Evolutionary conservation across 2,888 invertebrate species (phyloP).

Genomic region (Pharmacophagus antenor): DNA sequence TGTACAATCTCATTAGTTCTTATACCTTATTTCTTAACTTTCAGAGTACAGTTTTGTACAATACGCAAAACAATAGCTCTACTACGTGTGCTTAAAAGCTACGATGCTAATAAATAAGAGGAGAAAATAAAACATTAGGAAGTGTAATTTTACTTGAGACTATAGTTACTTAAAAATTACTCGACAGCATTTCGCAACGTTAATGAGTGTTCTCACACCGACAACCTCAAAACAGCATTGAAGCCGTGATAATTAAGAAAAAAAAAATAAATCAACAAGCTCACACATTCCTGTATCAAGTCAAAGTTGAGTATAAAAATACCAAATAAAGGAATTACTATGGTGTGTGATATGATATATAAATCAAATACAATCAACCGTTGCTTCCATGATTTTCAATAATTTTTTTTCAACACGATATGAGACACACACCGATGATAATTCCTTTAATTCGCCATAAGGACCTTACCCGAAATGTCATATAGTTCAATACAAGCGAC

Average conservation of each 20-base stretch:
- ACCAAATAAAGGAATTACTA: slow-evolving; percentile 54
- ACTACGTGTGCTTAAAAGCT: slow-evolving; percentile 64
- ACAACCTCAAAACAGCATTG: slow-evolving; percentile 47
- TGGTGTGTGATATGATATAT: slow-evolving; percentile 40
- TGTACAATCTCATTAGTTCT: slow-evolving; percentile 48
- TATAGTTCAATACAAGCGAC: slow-evolving; percentile 33
- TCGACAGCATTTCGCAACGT: slow-evolving; percentile 39
- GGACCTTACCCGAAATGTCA: slow-evolving; percentile 55
- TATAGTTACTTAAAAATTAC: slow-evolving; percentile 52
- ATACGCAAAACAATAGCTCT: slow-evolving; percentile 64
- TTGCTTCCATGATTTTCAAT: background rate
- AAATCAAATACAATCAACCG: no score
- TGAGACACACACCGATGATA: slow-evolving; percentile 41
- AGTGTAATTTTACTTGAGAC: slow-evolving; percentile 46
- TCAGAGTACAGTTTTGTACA: slow-evolving; percentile 63
- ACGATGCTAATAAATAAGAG: slow-evolving; percentile 63
- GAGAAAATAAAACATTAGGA: slow-evolving; percentile 47
- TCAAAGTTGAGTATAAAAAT: slow-evolving; percentile 70
- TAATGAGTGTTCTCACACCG: slow-evolving; percentile 31
- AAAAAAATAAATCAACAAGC: slow-evolving; percentile 69
- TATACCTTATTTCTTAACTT: slow-evolving; percentile 58
- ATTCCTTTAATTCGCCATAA: slow-evolving; percentile 53
- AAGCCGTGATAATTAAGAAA: slow-evolving; percentile 54
- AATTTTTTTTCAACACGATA: background rate
- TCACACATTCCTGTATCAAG: slow-evolving; percentile 75